Percentiles rank a stretch among this genome's conserved stretches.
Evolutionary conservation across 2,888 invertebrate genomes (phyloP).

Genomic region (Anaspis maculata): DNA sequence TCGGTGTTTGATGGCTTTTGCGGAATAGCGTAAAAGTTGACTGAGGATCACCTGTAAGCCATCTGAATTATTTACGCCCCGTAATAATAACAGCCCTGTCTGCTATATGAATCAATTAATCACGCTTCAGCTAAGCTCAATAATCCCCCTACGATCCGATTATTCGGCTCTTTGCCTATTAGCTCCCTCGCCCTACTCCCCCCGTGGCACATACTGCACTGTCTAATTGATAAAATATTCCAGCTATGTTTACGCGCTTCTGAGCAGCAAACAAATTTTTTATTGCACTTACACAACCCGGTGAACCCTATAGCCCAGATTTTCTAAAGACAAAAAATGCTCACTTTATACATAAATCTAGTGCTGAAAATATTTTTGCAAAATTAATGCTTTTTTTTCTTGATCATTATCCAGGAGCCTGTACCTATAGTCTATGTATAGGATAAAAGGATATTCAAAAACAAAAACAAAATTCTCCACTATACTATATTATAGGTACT

Average conservation of each 20-base stretch:
- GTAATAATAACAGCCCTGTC: conserved; percentile 36
- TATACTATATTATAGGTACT: too few species aligned
- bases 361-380: too few species aligned
- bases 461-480: too few species aligned
- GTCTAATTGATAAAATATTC: conserved; percentile 35
- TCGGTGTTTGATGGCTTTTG: conserved; percentile 1
- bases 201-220: conserved; percentile 14
- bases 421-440: too few species aligned
- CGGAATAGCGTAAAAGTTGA: conserved; percentile 13
- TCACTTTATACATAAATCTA: too few species aligned
- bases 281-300: too few species aligned
- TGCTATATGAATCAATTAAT: conserved; percentile 43
- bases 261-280: too few species aligned
- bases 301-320: too few species aligned
- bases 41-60: conserved; percentile 36
- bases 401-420: too few species aligned
- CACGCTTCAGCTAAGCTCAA: conserved; percentile 39
- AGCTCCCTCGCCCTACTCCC: conserved; percentile 22
- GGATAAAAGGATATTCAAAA: too few species aligned
- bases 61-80: conserved; percentile 37
- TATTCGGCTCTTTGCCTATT: conserved; percentile 38
- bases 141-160: conserved; percentile 41
- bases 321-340: too few species aligned
- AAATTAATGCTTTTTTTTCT: too few species aligned
- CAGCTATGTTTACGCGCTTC: conserved; percentile 23